phyloP scores from a whole-genome alignment of 2,888 invertebrate species.

The Proisotoma minuta region DNA sequence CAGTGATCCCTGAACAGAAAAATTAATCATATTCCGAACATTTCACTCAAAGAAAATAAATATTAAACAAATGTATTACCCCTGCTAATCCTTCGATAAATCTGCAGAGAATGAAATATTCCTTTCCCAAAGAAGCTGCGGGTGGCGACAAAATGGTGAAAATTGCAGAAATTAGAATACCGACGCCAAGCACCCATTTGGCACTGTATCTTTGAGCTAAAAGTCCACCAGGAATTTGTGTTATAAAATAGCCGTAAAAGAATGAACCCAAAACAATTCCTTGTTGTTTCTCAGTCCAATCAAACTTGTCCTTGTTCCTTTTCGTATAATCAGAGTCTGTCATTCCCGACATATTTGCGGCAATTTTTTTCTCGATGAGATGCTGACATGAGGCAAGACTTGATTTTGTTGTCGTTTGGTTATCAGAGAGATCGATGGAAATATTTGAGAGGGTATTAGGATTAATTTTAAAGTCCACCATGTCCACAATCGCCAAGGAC shows the following conservation, averaged over 20 bases:
- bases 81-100: conserved; percentile 54
- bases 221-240: conserved; percentile 63
- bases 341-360: background rate
- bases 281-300: conserved; percentile 34
- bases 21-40: background rate
- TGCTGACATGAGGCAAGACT: background rate
- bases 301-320: conserved; percentile 14
- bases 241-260: conserved; percentile 31
- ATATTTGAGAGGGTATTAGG: too few species aligned
- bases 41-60: background rate
- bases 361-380: background rate
- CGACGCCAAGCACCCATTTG: conserved; percentile 75
- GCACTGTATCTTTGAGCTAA: conserved; percentile 77
- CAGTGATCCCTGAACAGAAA: conserved; percentile 26
- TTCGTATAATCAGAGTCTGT: background rate
- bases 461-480: conserved; percentile 17
- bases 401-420: too few species aligned
- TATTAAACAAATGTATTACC: conserved; percentile 48
- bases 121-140: conserved; percentile 51
- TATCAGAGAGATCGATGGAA: too few species aligned
- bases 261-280: conserved; percentile 27
- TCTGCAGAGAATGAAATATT: conserved; percentile 51
- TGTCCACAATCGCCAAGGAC: conserved; percentile 43
- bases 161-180: conserved; percentile 71
- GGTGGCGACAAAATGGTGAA: conserved; percentile 53